Base-by-base conservation (phyloP, 2,888 invertebrate species). In the Cheilosia scutellata region DNA sequence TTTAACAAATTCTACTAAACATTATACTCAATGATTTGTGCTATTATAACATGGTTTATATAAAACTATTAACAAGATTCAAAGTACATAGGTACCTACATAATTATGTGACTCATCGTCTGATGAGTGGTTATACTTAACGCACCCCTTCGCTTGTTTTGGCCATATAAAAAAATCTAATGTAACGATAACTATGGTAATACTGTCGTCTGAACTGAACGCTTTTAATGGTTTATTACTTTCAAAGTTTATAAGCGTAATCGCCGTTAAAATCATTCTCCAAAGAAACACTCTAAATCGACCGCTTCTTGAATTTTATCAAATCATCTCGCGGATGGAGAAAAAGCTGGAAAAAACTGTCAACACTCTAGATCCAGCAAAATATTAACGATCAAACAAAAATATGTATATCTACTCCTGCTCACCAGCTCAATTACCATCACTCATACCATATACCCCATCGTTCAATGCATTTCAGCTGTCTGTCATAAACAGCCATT, bases 391-490 rank as follows among this genome's bases (percentile, higher is more conserved):
- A 40, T 6, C 53, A 7, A 9, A 37, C 37, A 37, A 37, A 42
- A 44, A 53, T 40, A 16, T 16, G 25, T 63, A 57, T 25, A 27
- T 27, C 57, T 27, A 33, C 27, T 58, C 27, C 33, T 53, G 42
- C 68, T 60, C 66, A 66, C 66, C 58, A 57, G 55, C 20, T 47
- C 42, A 51, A 47, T 51, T 51, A 66, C 53, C 62, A 29, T 16
- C 31, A 29, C 37, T 42, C 42, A 4, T 11, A 3, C 27, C n/a
- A n/a, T 5, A 20, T n/a, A 27, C 42, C 6, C n/a, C 44, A 47
- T 44, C 47, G 44, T 16, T 77, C 62, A 70, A 44, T 77, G 77
- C 68, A 70, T 53, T 77, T 77, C 20, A 44, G 60, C 62, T 77
- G 77, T 77, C 70, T 62, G 62, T 70, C 68, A 70, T 37, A 47